These are phyloP conservation scores for Melanophora roralis DNA, from an alignment of 2,888 invertebrate species.

Conservation along the genomic window DNA sequence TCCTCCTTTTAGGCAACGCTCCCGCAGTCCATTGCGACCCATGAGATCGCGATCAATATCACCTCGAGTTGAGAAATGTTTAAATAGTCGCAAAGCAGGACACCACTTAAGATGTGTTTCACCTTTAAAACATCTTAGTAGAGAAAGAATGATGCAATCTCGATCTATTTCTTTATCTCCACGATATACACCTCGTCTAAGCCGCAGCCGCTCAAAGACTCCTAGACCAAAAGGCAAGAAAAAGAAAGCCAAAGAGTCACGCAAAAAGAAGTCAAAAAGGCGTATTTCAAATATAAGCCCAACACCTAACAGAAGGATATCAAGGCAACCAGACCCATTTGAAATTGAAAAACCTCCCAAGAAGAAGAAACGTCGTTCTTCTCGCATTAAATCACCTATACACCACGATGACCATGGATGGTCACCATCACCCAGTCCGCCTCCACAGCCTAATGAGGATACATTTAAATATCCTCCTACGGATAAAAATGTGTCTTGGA, in stretches of 20 bases:
- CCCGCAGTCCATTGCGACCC: slow-evolving; percentile 67
- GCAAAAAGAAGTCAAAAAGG: slow-evolving; percentile 72
- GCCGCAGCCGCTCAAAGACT: slow-evolving; percentile 71
- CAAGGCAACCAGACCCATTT: slow-evolving; percentile 71
- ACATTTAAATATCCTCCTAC: slow-evolving; percentile 63
- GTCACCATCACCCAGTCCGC: slow-evolving; percentile 81
- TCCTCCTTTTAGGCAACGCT: slow-evolving; percentile 64
- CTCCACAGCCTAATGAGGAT: slow-evolving; percentile 67
- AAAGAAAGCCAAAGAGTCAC: slow-evolving; percentile 69
- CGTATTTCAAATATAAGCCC: slow-evolving; percentile 69
- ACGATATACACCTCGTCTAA: slow-evolving; percentile 74
- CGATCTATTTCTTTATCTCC: slow-evolving; percentile 65
- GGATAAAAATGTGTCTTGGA: slow-evolving; percentile 79
- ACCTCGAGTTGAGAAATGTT: slow-evolving; percentile 64
- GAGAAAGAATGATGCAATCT: slow-evolving; percentile 53
- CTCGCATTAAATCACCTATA: slow-evolving; percentile 62
- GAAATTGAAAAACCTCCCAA: slow-evolving; percentile 66
- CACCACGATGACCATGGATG: slow-evolving; percentile 74
- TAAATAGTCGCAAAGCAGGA: slow-evolving; percentile 66
- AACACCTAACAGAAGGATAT: slow-evolving; percentile 67
- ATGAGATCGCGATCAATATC: slow-evolving; percentile 73
- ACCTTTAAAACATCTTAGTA: slow-evolving; percentile 36
- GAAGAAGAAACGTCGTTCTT: slow-evolving; percentile 70
- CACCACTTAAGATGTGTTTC: slow-evolving; percentile 60
- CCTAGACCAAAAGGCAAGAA: slow-evolving; percentile 68